A percentile compares a stretch with the other conserved stretches of the same genome.
Conservation (phyloP, 2,797 vertebrate species). For the Pantherophis vulpinus region DNA sequence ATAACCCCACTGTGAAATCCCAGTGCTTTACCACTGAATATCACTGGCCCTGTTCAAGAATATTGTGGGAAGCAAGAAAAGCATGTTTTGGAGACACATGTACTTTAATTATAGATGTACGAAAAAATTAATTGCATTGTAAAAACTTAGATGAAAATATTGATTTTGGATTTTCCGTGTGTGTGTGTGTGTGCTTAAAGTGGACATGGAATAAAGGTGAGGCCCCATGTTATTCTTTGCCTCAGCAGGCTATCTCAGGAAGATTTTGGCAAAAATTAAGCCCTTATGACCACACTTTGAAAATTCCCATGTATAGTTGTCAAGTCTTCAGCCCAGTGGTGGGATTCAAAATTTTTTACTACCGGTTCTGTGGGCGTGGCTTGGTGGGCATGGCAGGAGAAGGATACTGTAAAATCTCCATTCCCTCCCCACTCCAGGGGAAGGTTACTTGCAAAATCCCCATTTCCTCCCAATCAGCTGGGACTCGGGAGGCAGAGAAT, state of each 20-base stretch:
- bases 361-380: too few relatives aligned
- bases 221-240: neutral
- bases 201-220: neutral
- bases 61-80: neutral
- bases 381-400: too few relatives aligned
- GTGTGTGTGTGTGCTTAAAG: neutral
- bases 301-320: neutral
- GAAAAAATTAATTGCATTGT: neutral
- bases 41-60: neutral
- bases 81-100: neutral
- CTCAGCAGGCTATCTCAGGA: neutral
- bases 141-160: neutral
- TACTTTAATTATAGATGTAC: neutral
- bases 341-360: too few relatives aligned
- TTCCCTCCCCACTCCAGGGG: too few relatives aligned
- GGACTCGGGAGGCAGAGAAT: too few relatives aligned
- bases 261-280: neutral
- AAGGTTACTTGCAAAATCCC: too few relatives aligned
- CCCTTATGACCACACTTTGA: neutral
- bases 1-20: neutral
- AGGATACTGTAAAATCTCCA: too few relatives aligned
- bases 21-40: neutral
- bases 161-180: neutral
- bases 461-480: too few relatives aligned
- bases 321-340: neutral